phyloP scores from a whole-genome alignment of 2,113 vertebrate genomes.

The Pimephales promelas region DNA sequence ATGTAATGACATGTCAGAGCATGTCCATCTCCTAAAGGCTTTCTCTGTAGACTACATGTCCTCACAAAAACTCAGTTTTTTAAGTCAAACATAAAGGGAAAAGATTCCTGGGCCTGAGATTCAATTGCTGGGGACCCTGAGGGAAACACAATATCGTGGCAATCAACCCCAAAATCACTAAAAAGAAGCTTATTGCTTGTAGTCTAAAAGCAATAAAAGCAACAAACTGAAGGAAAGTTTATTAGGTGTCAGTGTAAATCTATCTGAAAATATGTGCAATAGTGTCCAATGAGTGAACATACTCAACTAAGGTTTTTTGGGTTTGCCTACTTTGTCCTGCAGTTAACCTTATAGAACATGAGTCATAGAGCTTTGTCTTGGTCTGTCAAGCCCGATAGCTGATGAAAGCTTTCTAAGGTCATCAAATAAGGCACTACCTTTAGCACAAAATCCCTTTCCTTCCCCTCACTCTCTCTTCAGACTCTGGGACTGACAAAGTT shows the following conservation, averaged over 20 bases:
- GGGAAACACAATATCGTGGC: not conserved
- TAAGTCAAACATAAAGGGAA: conserved; percentile 39
- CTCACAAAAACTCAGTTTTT: conserved; percentile 39
- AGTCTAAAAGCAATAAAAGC: not conserved
- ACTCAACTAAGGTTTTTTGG: not conserved
- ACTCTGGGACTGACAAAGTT: conserved; percentile 19
- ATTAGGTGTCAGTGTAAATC: not conserved
- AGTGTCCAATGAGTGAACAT: not conserved
- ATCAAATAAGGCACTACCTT: not conserved
- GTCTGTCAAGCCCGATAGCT: not conserved
- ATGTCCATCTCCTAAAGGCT: conserved; percentile 31
- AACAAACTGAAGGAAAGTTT: not conserved
- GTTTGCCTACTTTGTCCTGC: conserved; percentile 1
- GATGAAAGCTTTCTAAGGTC: not conserved
- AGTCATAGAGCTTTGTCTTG: not conserved
- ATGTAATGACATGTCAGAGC: conserved; percentile 41
- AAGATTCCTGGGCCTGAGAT: conserved; percentile 14
- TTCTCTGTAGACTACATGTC: conserved; percentile 44
- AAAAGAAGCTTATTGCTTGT: not conserved
- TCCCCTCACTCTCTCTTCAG: conserved; percentile 1
- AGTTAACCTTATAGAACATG: not conserved
- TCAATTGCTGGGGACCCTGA: not conserved
- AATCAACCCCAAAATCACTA: not conserved
- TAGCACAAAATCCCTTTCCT: not conserved
- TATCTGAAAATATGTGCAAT: too few species aligned